These are phyloP conservation scores for Tortrix viridana DNA, from an alignment of 2,888 invertebrate genomes.

Conservation along the genomic window DNA sequence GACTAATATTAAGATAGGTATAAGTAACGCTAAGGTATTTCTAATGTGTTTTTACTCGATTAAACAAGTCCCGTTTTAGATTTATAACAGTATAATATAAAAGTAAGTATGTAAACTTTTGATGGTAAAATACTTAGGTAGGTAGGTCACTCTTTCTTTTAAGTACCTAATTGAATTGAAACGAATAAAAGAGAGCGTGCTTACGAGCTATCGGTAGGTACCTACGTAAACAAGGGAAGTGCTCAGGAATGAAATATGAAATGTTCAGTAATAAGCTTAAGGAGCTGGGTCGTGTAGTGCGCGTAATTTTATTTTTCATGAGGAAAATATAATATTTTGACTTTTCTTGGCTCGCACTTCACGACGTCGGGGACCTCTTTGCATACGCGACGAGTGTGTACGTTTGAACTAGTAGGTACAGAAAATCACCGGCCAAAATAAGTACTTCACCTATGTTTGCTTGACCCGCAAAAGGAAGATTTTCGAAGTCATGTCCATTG, in stretches of 20 bases:
- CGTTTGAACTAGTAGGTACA: neutral
- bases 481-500: too few relatives aligned
- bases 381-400: slow-evolving; percentile 23
- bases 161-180: too few relatives aligned
- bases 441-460: neutral
- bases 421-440: neutral
- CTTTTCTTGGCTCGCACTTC: slow-evolving; percentile 39
- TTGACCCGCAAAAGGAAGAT: too few relatives aligned
- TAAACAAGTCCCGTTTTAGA: too few relatives aligned
- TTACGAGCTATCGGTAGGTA: neutral
- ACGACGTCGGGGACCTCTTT: slow-evolving; percentile 17
- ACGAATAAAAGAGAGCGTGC: neutral
- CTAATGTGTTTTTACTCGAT: too few relatives aligned
- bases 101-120: neutral
- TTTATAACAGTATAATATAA: too few relatives aligned
- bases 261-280: slow-evolving; percentile 18
- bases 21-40: too few relatives aligned
- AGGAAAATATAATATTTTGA: slow-evolving; percentile 36
- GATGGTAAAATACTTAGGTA: neutral
- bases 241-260: slow-evolving; percentile 26
- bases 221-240: slow-evolving; percentile 19
- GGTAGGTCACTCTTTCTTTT: neutral
- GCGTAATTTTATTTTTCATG: slow-evolving; percentile 43
- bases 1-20: too few relatives aligned
- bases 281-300: slow-evolving; percentile 39